These are phyloP conservation scores for Apotomis betuletana DNA, from an alignment of 2,888 invertebrate genomes.

Conservation along the genomic window DNA sequence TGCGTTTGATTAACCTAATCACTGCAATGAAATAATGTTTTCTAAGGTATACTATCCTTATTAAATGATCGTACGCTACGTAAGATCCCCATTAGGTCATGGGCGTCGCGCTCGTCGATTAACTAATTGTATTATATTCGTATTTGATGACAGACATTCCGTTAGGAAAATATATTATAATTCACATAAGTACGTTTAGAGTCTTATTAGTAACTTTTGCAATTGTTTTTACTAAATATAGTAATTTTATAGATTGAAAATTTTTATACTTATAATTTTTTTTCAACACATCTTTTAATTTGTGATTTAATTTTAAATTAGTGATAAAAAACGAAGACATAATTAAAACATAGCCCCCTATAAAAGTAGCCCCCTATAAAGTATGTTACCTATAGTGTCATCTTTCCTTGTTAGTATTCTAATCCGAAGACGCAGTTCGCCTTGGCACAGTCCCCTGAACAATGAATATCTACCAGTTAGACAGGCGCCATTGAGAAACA, in stretches of 20 bases:
- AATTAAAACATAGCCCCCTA: too few relatives aligned
- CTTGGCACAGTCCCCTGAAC: slow-evolving; percentile 33
- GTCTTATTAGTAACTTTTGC: too few relatives aligned
- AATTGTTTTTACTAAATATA: too few relatives aligned
- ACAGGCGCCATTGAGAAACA: neutral
- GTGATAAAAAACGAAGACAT: too few relatives aligned
- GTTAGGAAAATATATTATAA: too few relatives aligned
- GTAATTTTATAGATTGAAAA: too few relatives aligned
- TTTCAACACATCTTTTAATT: too few relatives aligned
- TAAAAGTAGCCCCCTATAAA: neutral
- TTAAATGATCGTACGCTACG: neutral
- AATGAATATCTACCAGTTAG: slow-evolving; percentile 2
- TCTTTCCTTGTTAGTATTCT: slow-evolving; percentile 31
- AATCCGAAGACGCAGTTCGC: slow-evolving; percentile 17
- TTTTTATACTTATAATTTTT: too few relatives aligned
- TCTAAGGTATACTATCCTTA: neutral
- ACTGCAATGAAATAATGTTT: neutral
- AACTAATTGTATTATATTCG: neutral
- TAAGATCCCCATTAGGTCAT: neutral
- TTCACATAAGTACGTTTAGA: too few relatives aligned
- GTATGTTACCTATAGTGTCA: slow-evolving; percentile 1
- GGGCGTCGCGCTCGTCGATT: neutral
- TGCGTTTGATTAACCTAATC: neutral
- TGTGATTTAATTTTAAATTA: too few relatives aligned
- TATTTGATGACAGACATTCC: too few relatives aligned